Percentiles rank a stretch among this genome's conserved stretches.
Evolutionary conservation across 2,113 vertebrate genomes (phyloP).

Genomic region (Toxotes chatareus): DNA sequence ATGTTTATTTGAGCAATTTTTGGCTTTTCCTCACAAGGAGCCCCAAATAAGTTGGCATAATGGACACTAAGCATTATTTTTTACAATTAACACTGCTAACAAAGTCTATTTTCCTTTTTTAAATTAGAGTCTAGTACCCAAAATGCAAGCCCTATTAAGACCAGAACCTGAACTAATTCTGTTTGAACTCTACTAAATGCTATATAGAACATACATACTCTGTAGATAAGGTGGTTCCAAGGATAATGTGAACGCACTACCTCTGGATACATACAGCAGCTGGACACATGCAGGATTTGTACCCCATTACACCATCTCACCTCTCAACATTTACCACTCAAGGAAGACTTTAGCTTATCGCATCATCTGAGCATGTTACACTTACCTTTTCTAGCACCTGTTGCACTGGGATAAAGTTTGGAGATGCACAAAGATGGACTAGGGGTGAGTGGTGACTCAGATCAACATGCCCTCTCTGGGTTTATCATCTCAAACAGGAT

Average conservation of each 20-base stretch:
- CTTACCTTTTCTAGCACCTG: neutral
- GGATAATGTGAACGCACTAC: neutral
- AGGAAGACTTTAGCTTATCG: neutral
- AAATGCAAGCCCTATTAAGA: neutral
- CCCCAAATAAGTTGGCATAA: conserved; percentile 27
- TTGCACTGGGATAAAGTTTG: neutral
- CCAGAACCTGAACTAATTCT: neutral
- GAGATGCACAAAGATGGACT: neutral
- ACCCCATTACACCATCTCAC: neutral
- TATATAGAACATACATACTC: too few species aligned
- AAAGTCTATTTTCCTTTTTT: neutral
- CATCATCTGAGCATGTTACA: neutral
- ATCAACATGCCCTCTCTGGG: neutral
- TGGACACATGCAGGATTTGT: neutral
- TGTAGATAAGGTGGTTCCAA: neutral
- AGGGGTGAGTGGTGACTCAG: too few species aligned
- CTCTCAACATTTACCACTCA: neutral
- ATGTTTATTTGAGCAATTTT: conserved; percentile 15
- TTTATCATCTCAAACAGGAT: conserved; percentile 4
- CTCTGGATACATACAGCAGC: neutral
- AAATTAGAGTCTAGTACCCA: neutral
- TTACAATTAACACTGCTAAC: conserved; percentile 13
- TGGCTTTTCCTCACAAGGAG: conserved; percentile 16
- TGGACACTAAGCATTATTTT: conserved; percentile 18
- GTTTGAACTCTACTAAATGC: neutral